Base-by-base conservation (phyloP, 2,797 vertebrate genomes). In the Falco peregrinus region DNA sequence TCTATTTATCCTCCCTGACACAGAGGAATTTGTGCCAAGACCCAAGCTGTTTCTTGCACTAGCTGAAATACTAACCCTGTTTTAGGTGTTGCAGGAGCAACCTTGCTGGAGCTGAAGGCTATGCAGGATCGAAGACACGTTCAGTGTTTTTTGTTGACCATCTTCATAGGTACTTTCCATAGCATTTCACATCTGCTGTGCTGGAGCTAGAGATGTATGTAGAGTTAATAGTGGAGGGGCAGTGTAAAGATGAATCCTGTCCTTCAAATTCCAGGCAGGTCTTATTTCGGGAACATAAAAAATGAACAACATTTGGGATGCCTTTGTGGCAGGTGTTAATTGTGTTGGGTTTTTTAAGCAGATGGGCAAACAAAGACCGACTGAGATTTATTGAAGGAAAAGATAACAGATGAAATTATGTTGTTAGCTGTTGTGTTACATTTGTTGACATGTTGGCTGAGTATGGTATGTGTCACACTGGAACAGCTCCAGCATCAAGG, bases 301-400 rank as follows among this genome's bases (percentile, higher is more conserved):
- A 95, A 74, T 61, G n/a, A 84, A 16, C 13, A 84, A 4, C 0
- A 0, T 56, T 87, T 80, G 48, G 39, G 70, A 64, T 84, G 48
- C 31, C 89, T 9, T 93, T 60, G 26, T 90, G 8, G 13, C 63
- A 90, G 77, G 37, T 77, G 70, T 84, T 95, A 61, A 51, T 77
- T 93, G 47, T 59, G 18, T 21, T 67, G 33, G 5, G 2, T 0
- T 3, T 16, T 65, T 64, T 19, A 61, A 87, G 39, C 86, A 95
- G 88, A 93, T 89, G 77, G 68, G 41, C 67, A 88, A 93, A 78
- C 33, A 65, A 69, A 89, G 43, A 29, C 48, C 78, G 48, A 43
- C 16, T 88, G 76, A 93, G 51, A 79, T 87, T 90, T 90, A 68
- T 57, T 94, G 83, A 82, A 93, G 80, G 60, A 70, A 87, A 83